A percentile compares a stretch with the other conserved stretches of the same genome.
Conservation (phyloP, 2,888 invertebrate genomes). For the Brachypterus glaber region DNA sequence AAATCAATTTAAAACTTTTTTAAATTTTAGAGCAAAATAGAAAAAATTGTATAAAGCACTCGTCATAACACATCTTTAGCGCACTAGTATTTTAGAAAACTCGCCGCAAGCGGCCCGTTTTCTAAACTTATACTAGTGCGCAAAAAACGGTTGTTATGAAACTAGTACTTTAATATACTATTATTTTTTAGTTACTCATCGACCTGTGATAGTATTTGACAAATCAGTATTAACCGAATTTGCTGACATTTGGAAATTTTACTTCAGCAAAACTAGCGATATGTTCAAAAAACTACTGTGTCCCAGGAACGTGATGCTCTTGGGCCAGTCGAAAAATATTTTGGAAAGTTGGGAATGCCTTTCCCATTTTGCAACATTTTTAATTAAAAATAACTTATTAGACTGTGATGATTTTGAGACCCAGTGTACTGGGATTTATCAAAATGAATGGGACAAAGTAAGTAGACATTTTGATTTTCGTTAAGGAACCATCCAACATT, state of each 20-base stretch:
- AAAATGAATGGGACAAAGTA: conserved; percentile 51
- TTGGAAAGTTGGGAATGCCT: conserved; percentile 27
- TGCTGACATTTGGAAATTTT: conserved; percentile 22
- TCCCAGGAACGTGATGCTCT: conserved; percentile 28
- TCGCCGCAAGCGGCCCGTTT: too few species aligned
- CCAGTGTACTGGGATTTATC: conserved; percentile 57
- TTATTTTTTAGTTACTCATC: conserved; percentile 25
- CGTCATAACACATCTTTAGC: too few species aligned
- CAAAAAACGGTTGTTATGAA: too few species aligned
- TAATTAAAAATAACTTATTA: conserved; percentile 49
- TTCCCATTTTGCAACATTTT: conserved; percentile 24
- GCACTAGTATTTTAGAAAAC: too few species aligned
- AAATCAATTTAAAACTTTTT: too few species aligned
- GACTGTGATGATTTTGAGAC: conserved; percentile 53
- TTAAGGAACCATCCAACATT: too few species aligned
- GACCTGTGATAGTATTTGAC: conserved; percentile 15
- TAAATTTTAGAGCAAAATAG: too few species aligned
- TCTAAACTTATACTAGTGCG: too few species aligned
- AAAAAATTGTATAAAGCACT: too few species aligned
- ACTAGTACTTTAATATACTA: too few species aligned
- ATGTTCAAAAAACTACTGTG: conserved; percentile 31
- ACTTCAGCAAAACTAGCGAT: conserved; percentile 19
- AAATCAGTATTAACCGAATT: conserved; percentile 16
- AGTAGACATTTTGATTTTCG: too few species aligned
- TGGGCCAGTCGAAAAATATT: conserved; percentile 22